Evolutionary conservation across 2,797 vertebrate species (phyloP), one percentile per base, ranked within the genome.

Genomic region (Cirrhinus molitorella): DNA sequence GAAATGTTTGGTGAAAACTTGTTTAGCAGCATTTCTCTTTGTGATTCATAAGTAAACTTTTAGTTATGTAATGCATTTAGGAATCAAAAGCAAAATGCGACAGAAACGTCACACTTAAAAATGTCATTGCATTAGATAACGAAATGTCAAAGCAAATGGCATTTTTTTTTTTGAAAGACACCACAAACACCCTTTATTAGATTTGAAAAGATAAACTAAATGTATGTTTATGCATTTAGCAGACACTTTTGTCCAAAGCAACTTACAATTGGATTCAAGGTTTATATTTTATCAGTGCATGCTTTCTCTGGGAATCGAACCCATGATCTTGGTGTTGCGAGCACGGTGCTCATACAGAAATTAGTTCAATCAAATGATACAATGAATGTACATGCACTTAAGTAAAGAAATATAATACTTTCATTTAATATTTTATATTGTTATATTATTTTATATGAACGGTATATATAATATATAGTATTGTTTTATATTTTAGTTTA

Each of bases 131-230:
- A 13, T 14, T n/a, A 37, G 71, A 74, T 53, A 37, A n/a, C 1
- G 1, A 74, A 72, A 72, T 51, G 70, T 31, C 70, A 72, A 72
- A 51, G 25, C 45, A 51, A 51, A 31, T 72, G 47, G 49, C 71
- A 37, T 55, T 55, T 37, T 34, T 34, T 37, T 55, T 28, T n/a
- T n/a, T n/a, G n/a, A 73, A 53, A 73, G 49, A 73, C 1, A 7
- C n/a, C 28, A 13, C 28, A 21, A 51, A 2, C 2, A 3, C 5
- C 19, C 25, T 53, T 63, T 14, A n/a, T 21, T n/a, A 3, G 51
- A 21, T 55, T 3, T 55, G 9, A n/a, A 55, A 55, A 3, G 53
- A 55, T 13, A 61, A 25, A 61, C 5, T 3, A 5, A 5, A 12
- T 28, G 14, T 28, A 25, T 13, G 0, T n/a, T 11, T 4, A 61